Evolutionary conservation across 2,113 vertebrate species (phyloP).

Genomic region (Mola mola): DNA sequence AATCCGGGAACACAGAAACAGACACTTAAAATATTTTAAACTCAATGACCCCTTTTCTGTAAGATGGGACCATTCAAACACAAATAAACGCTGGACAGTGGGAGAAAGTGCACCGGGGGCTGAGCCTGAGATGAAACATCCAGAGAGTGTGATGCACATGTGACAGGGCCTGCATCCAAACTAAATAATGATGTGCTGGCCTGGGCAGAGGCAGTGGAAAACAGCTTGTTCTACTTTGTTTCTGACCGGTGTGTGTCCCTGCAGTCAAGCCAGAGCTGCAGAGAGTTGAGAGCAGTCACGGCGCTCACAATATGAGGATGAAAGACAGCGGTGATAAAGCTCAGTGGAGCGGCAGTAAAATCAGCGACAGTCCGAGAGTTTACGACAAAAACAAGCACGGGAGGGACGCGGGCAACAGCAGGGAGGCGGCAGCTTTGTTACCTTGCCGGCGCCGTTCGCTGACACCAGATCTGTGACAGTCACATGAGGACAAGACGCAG

Average conservation of each 20-base stretch:
- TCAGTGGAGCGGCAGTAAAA: conserved; percentile 20
- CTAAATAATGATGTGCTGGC: conserved; percentile 58
- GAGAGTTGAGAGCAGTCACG: no score
- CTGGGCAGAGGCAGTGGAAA: conserved; percentile 53
- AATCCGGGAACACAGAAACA: no score
- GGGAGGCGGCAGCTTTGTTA: no score
- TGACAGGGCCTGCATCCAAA: conserved; percentile 56
- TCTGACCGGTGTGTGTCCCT: conserved; percentile 49
- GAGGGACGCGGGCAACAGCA: no score
- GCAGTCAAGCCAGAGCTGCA: conserved; percentile 25
- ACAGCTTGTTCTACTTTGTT: conserved; percentile 69
- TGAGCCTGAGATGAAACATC: conserved; percentile 45
- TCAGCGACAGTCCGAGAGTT: neutral
- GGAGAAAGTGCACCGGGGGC: conserved; percentile 24
- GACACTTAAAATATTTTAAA: neutral
- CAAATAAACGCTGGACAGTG: conserved; percentile 18
- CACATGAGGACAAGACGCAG: no score
- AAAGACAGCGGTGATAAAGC: conserved; percentile 25
- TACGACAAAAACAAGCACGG: no score
- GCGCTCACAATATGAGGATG: no score
- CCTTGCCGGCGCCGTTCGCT: no score
- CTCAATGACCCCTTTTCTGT: conserved; percentile 16
- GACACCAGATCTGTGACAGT: no score
- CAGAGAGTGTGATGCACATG: conserved; percentile 62
- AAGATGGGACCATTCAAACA: conserved; percentile 11